Base-by-base conservation (phyloP, 1,140 invertebrate genomes). In the Ceratosolen fusciceps region DNA sequence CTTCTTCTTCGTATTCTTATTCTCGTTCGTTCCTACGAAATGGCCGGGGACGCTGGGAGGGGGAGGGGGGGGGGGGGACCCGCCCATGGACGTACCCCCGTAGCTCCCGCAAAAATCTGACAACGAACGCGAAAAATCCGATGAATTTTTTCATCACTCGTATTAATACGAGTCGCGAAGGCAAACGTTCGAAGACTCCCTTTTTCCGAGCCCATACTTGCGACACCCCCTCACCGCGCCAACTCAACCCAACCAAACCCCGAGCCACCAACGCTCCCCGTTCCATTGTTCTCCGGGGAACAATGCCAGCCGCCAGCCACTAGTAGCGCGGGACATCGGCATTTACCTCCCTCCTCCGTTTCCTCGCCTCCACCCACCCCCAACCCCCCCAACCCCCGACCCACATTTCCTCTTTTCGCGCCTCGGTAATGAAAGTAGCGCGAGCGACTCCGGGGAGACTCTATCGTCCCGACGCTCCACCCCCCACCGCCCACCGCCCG, bases 131-230 rank as follows among this genome's bases (percentile, higher is more conserved):
- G 56, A 65, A 72, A 72, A 72, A 73, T 56, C 29, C 19, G 10
- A 24, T 31, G 26, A 67, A 54, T 78, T 71, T 60, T 73, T 71
- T 47, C 70, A 14, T 54, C 58, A 49, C 79, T 79, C 67, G 75
- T 75, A 79, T 80, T 80, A 79, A 52, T 54, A 74, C 31, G 26
- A 54, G 58, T n/a, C n/a, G n/a, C n/a, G 47, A 77, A 77, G 75
- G 43, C 37, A 75, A 71, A 58, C 49, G 62, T 49, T 80, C n/a
- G n/a, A n/a, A n/a, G n/a, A n/a, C n/a, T n/a, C n/a, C n/a, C n/a
- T n/a, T n/a, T n/a, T n/a, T n/a, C n/a, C n/a, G n/a, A n/a, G n/a
- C n/a, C n/a, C n/a, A n/a, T n/a, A n/a, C n/a, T n/a, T n/a, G n/a
- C n/a, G n/a, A n/a, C n/a, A n/a, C n/a, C n/a, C n/a, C n/a, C n/a